Evolutionary conservation across 2,888 invertebrate species (phyloP).

Genomic region (Atethmia centrago): DNA sequence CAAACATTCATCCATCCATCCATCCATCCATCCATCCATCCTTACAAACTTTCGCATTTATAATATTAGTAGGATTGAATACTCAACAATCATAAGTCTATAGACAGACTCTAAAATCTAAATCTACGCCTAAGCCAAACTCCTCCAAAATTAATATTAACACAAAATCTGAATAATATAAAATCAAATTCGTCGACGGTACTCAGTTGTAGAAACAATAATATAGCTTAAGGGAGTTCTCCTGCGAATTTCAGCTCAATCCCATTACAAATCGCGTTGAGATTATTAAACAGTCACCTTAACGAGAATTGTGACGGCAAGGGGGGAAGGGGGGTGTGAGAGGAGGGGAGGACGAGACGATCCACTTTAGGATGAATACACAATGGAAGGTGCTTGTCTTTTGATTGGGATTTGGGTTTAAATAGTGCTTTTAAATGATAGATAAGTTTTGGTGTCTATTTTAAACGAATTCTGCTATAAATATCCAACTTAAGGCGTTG

Average conservation of each 20-base stretch:
- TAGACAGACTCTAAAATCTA: slow-evolving; percentile 3
- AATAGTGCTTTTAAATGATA: slow-evolving; percentile 4
- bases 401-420: slow-evolving; percentile 23
- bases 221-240: slow-evolving; percentile 70
- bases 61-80: too few relatives aligned
- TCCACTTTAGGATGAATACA: slow-evolving; percentile 61
- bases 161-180: slow-evolving; percentile 65
- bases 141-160: slow-evolving; percentile 64
- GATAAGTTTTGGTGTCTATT: not conserved
- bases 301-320: slow-evolving; percentile 77
- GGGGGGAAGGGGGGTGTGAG: slow-evolving; percentile 34
- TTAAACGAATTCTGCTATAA: not conserved
- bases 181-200: slow-evolving; percentile 70
- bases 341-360: slow-evolving; percentile 15
- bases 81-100: slow-evolving; percentile 3
- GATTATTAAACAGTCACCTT: slow-evolving; percentile 87
- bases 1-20: too few relatives aligned
- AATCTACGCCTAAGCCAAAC: slow-evolving; percentile 32
- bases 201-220: slow-evolving; percentile 76
- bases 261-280: slow-evolving; percentile 85
- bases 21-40: too few relatives aligned
- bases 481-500: not conserved
- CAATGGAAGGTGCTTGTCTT: slow-evolving; percentile 49
- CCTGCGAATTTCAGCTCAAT: slow-evolving; percentile 80
- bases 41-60: too few relatives aligned